Evolutionary conservation across 1,140 invertebrate species (phyloP).

Genomic region (Mamestra configurata): DNA sequence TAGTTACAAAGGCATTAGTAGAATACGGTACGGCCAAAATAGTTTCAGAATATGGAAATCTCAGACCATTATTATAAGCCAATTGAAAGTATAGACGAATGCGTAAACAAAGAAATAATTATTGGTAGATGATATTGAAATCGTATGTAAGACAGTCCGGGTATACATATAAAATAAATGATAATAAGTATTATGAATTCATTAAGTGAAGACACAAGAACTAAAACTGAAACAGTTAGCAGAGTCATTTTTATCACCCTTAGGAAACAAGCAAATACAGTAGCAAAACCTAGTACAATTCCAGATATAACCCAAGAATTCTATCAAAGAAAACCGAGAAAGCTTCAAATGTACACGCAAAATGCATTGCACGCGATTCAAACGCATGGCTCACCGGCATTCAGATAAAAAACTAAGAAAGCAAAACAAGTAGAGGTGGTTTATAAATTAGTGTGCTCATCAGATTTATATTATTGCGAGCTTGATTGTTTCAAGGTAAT

Average conservation of each 20-base stretch:
- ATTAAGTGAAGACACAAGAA: background rate
- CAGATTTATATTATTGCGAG: slow-evolving; percentile 10
- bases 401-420: slow-evolving; percentile 49
- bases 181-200: too few species aligned
- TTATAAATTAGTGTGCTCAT: slow-evolving; percentile 38
- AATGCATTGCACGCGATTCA: slow-evolving; percentile 45
- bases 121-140: too few species aligned
- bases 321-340: slow-evolving; percentile 48
- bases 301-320: slow-evolving; percentile 43
- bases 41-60: too few species aligned
- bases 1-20: too few species aligned
- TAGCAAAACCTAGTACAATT: slow-evolving; percentile 17
- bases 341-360: slow-evolving; percentile 47
- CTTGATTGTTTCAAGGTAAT: background rate
- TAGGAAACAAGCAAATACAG: background rate
- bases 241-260: background rate
- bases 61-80: too few species aligned
- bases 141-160: too few species aligned
- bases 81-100: too few species aligned
- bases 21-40: too few species aligned
- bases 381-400: slow-evolving; percentile 39
- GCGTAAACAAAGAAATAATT: too few species aligned
- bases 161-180: too few species aligned
- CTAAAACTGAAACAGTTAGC: background rate
- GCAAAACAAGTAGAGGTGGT: slow-evolving; percentile 27